phyloP scores from a whole-genome alignment of 30 jellyfish, hydroid and myxozoan genomes.

The Nemopilema nomurai region DNA sequence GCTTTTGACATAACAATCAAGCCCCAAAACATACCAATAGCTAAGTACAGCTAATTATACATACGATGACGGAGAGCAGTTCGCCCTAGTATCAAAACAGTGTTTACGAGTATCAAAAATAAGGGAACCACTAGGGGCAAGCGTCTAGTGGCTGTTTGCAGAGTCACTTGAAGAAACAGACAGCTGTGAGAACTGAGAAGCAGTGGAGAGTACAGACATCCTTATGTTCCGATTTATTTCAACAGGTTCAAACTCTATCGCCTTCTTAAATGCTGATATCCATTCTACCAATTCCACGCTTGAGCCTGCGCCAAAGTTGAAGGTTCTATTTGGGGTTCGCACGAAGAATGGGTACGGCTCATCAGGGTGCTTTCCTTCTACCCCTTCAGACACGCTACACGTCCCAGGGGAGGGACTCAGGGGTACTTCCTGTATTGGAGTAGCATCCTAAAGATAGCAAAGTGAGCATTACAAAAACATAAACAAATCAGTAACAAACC shows the following conservation, averaged over 20 bases:
- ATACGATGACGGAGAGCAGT: no score
- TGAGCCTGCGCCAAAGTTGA: slow-evolving; percentile 71
- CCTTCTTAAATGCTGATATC: slow-evolving; percentile 78
- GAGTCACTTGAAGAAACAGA: slow-evolving; percentile 55
- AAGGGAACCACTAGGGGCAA: neutral
- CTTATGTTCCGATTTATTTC: neutral
- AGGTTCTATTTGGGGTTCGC: slow-evolving; percentile 69
- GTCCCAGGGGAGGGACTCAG: slow-evolving; percentile 16
- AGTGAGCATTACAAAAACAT: neutral
- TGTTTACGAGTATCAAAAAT: no score
- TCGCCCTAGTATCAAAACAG: no score
- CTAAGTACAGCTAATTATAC: no score
- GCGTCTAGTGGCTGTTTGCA: neutral
- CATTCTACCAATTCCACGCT: slow-evolving; percentile 70
- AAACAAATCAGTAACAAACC: no score
- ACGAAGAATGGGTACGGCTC: slow-evolving; percentile 82
- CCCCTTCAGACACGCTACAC: slow-evolving; percentile 69
- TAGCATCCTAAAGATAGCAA: slow-evolving; percentile 35
- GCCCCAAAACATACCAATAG: neutral
- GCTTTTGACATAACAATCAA: neutral
- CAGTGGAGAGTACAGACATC: slow-evolving; percentile 31
- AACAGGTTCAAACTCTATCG: slow-evolving; percentile 48
- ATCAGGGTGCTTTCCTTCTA: slow-evolving; percentile 87
- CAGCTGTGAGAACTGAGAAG: slow-evolving; percentile 24
- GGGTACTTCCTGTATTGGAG: slow-evolving; percentile 37